Evolutionary conservation across 53 echinoderm and acorn worm species (phyloP).

Genomic region (Luidia sarsii): DNA sequence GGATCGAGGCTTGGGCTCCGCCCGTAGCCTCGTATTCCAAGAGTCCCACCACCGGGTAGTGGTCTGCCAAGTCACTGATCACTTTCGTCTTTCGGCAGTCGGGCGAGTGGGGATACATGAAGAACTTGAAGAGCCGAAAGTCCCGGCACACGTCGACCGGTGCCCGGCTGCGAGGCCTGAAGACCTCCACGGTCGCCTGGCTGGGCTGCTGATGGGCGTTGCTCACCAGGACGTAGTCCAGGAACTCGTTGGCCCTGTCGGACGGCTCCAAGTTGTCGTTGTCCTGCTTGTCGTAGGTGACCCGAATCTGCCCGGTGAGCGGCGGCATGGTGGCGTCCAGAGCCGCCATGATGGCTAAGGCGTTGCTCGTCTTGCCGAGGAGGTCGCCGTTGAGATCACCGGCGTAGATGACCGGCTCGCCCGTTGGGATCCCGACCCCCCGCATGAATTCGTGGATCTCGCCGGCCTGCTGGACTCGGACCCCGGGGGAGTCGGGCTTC

Average conservation of each 20-base stretch:
- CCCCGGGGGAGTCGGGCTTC: conserved; percentile 47
- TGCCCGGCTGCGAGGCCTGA: conserved; percentile 39
- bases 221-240: conserved; percentile 85
- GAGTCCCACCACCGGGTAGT: conserved; percentile 77
- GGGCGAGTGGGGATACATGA: conserved; percentile 63
- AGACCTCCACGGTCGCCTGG: conserved; percentile 50
- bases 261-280: conserved; percentile 69
- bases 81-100: conserved; percentile 36
- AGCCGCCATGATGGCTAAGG: conserved; percentile 61
- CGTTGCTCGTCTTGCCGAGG: conserved; percentile 57
- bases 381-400: conserved; percentile 85
- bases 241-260: conserved; percentile 42
- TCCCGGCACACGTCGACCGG: conserved; percentile 65
- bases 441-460: conserved; percentile 78
- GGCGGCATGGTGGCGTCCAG: conserved; percentile 69
- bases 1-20: no score
- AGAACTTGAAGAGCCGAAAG: conserved; percentile 16
- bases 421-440: conserved; percentile 51
- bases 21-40: no score
- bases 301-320: conserved; percentile 63
- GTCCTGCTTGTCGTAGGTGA: conserved; percentile 68
- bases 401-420: conserved; percentile 82
- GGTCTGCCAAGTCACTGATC: conserved; percentile 81
- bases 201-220: conserved; percentile 67
- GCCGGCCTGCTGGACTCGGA: conserved; percentile 66